Evolutionary conservation across 1,140 invertebrate genomes (phyloP).

Genomic region (Thaumatotibia leucotreta): DNA sequence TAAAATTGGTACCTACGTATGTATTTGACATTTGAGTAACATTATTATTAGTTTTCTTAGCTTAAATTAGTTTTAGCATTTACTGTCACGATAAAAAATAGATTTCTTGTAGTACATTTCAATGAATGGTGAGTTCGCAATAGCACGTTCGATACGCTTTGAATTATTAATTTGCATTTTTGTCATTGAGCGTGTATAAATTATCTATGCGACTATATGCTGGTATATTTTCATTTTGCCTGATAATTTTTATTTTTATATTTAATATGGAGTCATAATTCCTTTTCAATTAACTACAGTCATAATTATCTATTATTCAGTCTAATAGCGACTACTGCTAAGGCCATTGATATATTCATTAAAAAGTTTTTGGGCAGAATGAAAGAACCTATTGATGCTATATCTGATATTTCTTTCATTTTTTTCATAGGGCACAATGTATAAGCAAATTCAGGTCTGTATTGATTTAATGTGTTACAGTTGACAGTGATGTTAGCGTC

Average conservation of each 20-base stretch:
- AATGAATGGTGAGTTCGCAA: neutral
- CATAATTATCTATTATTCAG: neutral
- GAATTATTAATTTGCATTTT: neutral
- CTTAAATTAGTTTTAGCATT: neutral
- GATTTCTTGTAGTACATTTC: neutral
- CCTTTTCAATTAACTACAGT: neutral
- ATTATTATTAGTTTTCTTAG: neutral
- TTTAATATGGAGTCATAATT: neutral
- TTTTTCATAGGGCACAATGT: slow-evolving; percentile 74
- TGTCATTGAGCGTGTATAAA: neutral
- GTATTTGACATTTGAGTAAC: neutral
- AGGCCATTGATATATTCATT: neutral
- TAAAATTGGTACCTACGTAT: neutral
- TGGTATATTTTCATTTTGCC: neutral
- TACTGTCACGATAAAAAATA: neutral
- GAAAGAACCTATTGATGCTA: neutral
- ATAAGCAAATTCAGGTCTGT: slow-evolving; percentile 77
- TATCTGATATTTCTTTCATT: slow-evolving; percentile 47
- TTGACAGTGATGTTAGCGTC: slow-evolving; percentile 48
- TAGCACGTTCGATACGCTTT: neutral
- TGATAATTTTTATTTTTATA: neutral
- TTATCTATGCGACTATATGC: neutral
- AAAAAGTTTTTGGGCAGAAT: neutral
- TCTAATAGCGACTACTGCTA: neutral
- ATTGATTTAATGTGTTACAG: slow-evolving; percentile 38